phyloP scores from a whole-genome alignment of 2,113 vertebrate species.

The Oncorhynchus masou region DNA sequence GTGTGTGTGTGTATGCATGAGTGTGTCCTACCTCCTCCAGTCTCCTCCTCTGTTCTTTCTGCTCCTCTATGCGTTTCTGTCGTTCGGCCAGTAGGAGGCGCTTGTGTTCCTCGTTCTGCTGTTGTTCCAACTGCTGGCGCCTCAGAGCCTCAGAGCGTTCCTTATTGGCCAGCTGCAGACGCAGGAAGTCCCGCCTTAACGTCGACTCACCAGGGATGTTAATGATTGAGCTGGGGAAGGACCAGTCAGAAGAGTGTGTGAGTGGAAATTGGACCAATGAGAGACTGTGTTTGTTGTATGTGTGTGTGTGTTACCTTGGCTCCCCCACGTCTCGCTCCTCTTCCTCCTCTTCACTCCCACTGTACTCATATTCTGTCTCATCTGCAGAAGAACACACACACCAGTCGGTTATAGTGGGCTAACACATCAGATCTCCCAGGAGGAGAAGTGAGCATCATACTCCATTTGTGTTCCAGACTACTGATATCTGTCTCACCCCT shows the following conservation, averaged over 20 bases:
- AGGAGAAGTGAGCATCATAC: background rate
- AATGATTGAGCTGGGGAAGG: conserved; percentile 75
- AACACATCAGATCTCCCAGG: background rate
- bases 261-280: too few species aligned
- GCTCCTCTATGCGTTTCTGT: conserved; percentile 97
- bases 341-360: conserved; percentile 96
- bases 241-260: background rate
- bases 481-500: conserved; percentile 57
- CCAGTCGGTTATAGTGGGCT: background rate
- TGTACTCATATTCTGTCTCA: conserved; percentile 98
- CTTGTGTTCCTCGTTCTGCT: conserved; percentile 97
- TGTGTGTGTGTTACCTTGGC: conserved; percentile 79
- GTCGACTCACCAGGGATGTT: conserved; percentile 94
- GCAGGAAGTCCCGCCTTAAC: conserved; percentile 89
- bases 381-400: conserved; percentile 69
- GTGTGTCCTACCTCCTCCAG: conserved; percentile 85
- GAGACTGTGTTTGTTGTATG: background rate
- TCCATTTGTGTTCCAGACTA: conserved; percentile 17
- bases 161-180: conserved; percentile 94
- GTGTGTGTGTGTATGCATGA: background rate
- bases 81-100: conserved; percentile 89
- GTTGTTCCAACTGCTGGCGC: conserved; percentile 92
- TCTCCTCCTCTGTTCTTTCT: conserved; percentile 91
- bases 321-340: conserved; percentile 92
- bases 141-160: conserved; percentile 90